Conservation (phyloP, 2,113 vertebrate species). For the Aix galericulata region DNA sequence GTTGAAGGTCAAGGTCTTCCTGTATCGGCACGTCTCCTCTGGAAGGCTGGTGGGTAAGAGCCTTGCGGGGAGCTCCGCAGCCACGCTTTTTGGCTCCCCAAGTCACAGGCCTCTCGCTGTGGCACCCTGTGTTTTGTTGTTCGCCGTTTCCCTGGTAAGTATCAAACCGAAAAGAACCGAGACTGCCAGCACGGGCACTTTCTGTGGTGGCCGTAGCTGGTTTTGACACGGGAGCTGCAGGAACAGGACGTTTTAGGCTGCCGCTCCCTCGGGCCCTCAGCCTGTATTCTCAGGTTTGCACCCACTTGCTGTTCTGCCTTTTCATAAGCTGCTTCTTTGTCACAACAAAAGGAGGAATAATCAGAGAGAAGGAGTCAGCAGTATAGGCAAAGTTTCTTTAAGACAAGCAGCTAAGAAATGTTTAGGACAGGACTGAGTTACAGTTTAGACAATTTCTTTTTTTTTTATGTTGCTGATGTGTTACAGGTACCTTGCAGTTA, state of each 20-base stretch:
- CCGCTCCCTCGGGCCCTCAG: neutral
- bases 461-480: neutral
- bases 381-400: neutral
- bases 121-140: accelerated
- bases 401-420: neutral
- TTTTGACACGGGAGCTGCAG: neutral
- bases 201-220: neutral
- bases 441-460: neutral
- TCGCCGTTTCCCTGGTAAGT: neutral
- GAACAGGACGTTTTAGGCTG: neutral
- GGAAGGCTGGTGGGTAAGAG: neutral
- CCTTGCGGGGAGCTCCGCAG: neutral
- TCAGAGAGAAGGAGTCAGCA: neutral
- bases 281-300: neutral
- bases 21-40: neutral
- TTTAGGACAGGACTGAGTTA: neutral
- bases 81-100: neutral
- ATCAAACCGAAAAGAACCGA: neutral
- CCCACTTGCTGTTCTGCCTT: neutral
- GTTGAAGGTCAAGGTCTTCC: neutral
- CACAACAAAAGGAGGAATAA: neutral
- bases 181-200: neutral
- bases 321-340: neutral
- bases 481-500: too few species aligned
- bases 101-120: accelerated